Evolutionary conservation across 2,888 invertebrate genomes (phyloP), one percentile per base, ranked within the genome.

Genomic region (Meghimatium bilineatum): DNA sequence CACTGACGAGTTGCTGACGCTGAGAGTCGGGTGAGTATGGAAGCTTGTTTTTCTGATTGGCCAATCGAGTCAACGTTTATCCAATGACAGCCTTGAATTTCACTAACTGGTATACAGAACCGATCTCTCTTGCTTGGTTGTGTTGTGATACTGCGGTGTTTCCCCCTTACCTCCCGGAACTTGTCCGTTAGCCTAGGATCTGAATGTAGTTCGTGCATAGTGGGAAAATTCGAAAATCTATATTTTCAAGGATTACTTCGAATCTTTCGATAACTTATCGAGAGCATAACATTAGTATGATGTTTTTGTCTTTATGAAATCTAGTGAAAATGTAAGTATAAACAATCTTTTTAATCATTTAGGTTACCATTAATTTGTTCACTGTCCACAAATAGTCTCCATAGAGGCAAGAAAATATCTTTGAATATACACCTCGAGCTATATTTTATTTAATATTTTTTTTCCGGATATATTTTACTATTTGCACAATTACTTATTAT

Each of bases 41-140:
- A 10, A 38, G 77, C 12, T 34, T 38, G 63, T 77, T 60, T 23
- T 77, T 77, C 77, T 77, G 77, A 77, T 77, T 77, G 77, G 77
- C 60, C 63, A 60, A 36, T 60, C 77, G 23, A 77, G 36, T 38
- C 63, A 0, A 63, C 14, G 77, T 63, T 77, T 49, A 63, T 77
- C 77, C 77, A 77, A 77, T 77, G 77, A 34, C 38, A 8, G 77
- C 1, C 36, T 34, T n/a, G 36, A 38, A 60, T 77, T 77, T 34
- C 77, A n/a, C 63, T 63, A 36, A 63, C 23, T 36, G 34, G 60
- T 36, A 38, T n/a, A 63, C 77, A 29, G 36, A 5, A 38, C 77
- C 23, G 36, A 38, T 36, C 63, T 52, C 52, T 26, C 71, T 38
- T 71, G 20, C 71, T 8, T 36, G 26, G 23, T 36, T 26, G 34